These are phyloP conservation scores for Cheirogaleus major DNA, from an alignment of 2,797 vertebrate species.

Conservation along the genomic window DNA sequence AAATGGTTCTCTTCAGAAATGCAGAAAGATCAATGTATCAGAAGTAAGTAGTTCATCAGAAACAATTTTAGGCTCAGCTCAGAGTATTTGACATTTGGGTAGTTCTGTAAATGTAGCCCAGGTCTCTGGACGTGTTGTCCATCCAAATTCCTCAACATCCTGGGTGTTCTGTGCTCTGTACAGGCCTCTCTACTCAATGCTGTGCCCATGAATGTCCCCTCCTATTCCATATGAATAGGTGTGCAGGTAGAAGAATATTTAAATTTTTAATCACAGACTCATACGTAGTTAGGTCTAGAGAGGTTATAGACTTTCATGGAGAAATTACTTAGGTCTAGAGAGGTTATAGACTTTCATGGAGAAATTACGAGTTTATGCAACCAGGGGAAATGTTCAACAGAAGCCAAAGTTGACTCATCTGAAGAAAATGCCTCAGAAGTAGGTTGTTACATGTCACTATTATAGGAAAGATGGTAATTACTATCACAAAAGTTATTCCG, in stretches of 20 bases:
- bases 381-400: neutral
- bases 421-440: neutral
- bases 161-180: neutral
- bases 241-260: neutral
- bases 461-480: conserved; percentile 25
- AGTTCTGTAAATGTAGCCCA: neutral
- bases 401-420: neutral
- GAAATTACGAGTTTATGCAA: neutral
- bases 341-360: neutral
- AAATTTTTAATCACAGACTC: neutral
- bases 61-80: neutral
- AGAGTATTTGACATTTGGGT: neutral
- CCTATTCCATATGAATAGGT: neutral
- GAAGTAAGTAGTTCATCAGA: neutral
- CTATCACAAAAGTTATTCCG: conserved; percentile 6
- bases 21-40: neutral
- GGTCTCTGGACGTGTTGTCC: neutral
- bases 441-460: neutral
- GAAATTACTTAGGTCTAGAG: conserved; percentile 12
- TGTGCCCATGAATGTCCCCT: neutral
- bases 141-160: neutral
- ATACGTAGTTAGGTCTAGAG: neutral
- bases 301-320: neutral
- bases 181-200: neutral
- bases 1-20: too few relatives aligned